Evolutionary conservation across 1,140 invertebrate species (phyloP), one percentile per base, ranked within the genome.

Genomic region (Calosoma granatense): DNA sequence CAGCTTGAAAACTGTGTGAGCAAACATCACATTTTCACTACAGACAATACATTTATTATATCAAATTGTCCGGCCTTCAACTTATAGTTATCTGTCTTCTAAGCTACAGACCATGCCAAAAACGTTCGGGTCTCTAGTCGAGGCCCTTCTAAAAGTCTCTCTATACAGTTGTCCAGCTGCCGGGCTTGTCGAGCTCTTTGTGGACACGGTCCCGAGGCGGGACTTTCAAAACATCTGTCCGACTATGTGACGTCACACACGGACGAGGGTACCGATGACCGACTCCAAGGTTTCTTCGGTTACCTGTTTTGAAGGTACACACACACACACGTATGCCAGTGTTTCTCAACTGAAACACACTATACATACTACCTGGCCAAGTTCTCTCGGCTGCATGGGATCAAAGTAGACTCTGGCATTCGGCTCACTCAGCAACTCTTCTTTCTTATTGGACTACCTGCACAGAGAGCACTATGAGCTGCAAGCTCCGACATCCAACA

Each of bases 21-120:
- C n/a, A n/a, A n/a, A n/a, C n/a, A n/a, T 30, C 41, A 47, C 17
- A 47, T 47, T 47, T 47, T 47, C 41, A 47, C 41, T 4, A 47
- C 41, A 47, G 41, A 47, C 41, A 47, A 21, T 54, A 1, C n/a
- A 19, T 54, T 54, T 54, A 15, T 23, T 23, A 26, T 53, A 53
- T 21, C 19, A 60, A 55, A 58, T 58, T 60, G 59, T 51, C 59
- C 59, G 59, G 57, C 59, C 59, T 60, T 60, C 59, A 60, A 60
- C 59, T 55, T 57, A 60, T 57, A 12, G 3, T 12, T 47, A 17
- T 9, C 54, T 60, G 51, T 60, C 56, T 57, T 56, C 47, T 57
- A 22, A 26, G 30, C 53, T 60, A 60, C 56, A 41, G 56, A 20
- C 22, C 59, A 52, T 43, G 30, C 53, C 56, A 52, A 60, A 60